phyloP scores from a whole-genome alignment of 1,140 invertebrate species.

The Mizuhopecten yessoensis region DNA sequence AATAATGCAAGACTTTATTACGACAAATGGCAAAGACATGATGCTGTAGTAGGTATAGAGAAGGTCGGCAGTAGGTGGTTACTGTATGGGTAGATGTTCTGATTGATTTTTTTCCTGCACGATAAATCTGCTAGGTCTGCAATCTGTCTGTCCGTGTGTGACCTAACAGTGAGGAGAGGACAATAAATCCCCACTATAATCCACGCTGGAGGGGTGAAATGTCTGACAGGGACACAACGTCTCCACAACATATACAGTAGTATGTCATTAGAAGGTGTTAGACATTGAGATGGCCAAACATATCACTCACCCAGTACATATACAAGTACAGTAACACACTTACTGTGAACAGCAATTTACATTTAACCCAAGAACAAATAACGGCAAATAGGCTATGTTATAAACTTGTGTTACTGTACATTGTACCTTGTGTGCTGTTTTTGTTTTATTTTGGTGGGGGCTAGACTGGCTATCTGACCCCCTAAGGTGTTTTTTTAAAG shows the following conservation, averaged over 20 bases:
- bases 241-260: constrained; percentile 3
- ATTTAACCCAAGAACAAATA: too few species aligned
- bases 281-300: background rate
- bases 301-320: background rate
- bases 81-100: background rate
- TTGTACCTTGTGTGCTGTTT: too few species aligned
- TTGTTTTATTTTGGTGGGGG: too few species aligned
- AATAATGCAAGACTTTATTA: background rate
- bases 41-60: background rate
- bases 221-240: background rate
- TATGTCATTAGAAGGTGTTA: background rate
- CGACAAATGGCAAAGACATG: background rate
- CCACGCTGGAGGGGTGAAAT: background rate
- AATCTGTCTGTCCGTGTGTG: constrained; percentile 12
- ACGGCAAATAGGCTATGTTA: too few species aligned
- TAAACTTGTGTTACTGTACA: too few species aligned
- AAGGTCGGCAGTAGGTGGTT: background rate
- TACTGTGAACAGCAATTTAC: too few species aligned
- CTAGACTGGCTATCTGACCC: too few species aligned
- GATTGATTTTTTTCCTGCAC: constrained; percentile 25
- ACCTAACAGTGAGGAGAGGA: background rate
- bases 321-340: too few species aligned
- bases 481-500: too few species aligned
- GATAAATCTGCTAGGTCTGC: background rate
- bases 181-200: background rate